phyloP scores from a whole-genome alignment of 2,113 vertebrate genomes.

The Gorsachius goisagi region DNA sequence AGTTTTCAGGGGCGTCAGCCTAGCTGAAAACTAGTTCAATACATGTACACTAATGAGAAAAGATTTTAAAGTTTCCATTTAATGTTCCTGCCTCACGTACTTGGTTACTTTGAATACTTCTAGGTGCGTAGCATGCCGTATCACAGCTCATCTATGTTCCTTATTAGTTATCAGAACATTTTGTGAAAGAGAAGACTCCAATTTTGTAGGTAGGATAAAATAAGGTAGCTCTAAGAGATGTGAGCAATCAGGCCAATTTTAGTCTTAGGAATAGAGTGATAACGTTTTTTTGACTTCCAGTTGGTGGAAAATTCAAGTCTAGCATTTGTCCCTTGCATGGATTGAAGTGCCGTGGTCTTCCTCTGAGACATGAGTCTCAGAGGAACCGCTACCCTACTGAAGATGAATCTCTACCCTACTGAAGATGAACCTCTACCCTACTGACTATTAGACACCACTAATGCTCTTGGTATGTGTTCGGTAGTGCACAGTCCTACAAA shows the following conservation, averaged over 20 bases:
- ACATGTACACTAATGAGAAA: not conserved
- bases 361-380: not conserved
- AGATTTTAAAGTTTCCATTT: not conserved
- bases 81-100: not conserved
- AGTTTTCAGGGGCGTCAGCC: slow-evolving; percentile 16
- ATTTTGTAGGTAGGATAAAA: not conserved
- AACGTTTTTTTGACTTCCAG: not conserved
- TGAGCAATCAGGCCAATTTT: not conserved
- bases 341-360: not conserved
- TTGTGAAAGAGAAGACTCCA: not conserved
- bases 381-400: not conserved
- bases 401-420: not conserved
- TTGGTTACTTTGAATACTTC: not conserved
- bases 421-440: not conserved
- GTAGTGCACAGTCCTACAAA: not conserved
- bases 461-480: not conserved
- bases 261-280: not conserved
- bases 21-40: slow-evolving; percentile 8
- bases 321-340: not conserved
- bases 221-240: not conserved
- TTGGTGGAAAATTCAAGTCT: not conserved
- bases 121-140: not conserved
- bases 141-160: not conserved
- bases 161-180: not conserved
- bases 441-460: not conserved